Conservation (phyloP, 30 jellyfish, hydroid and myxozoan species). For the Pelagia noctiluca region DNA sequence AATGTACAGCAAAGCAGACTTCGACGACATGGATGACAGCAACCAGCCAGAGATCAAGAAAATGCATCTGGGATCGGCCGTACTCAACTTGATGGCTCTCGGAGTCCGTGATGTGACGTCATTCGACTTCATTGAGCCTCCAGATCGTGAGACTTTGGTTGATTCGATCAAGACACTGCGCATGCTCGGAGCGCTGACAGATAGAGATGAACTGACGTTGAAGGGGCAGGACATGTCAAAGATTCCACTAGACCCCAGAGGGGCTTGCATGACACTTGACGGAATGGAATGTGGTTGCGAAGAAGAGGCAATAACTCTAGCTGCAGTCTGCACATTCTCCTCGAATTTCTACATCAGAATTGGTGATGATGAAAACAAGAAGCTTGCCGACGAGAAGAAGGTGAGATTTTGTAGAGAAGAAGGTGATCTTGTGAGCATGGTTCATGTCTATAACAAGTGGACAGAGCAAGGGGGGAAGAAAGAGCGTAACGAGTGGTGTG, state of each 20-base stretch:
- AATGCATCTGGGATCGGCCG: slow-evolving; percentile 69
- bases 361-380: slow-evolving; percentile 68
- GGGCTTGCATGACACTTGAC: slow-evolving; percentile 50
- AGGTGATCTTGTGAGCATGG: slow-evolving; percentile 63
- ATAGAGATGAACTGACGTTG: slow-evolving; percentile 24
- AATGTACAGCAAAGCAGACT: slow-evolving; percentile 59
- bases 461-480: neutral
- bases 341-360: slow-evolving; percentile 69
- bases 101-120: slow-evolving; percentile 61
- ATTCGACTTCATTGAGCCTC: slow-evolving; percentile 71
- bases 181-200: slow-evolving; percentile 64
- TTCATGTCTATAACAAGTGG: slow-evolving; percentile 74
- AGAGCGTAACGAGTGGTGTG: slow-evolving; percentile 62
- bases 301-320: slow-evolving; percentile 29
- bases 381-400: slow-evolving; percentile 59
- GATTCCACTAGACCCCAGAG: slow-evolving; percentile 68
- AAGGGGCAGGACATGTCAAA: slow-evolving; percentile 62
- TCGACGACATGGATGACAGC: slow-evolving; percentile 36
- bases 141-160: slow-evolving; percentile 43
- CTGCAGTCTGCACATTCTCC: slow-evolving; percentile 65
- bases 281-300: slow-evolving; percentile 62
- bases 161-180: slow-evolving; percentile 22
- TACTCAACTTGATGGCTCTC: slow-evolving; percentile 50
- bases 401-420: slow-evolving; percentile 51
- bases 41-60: slow-evolving; percentile 70